Conservation (phyloP, 2,888 invertebrate genomes). For the Taphrorychus bicolor region DNA sequence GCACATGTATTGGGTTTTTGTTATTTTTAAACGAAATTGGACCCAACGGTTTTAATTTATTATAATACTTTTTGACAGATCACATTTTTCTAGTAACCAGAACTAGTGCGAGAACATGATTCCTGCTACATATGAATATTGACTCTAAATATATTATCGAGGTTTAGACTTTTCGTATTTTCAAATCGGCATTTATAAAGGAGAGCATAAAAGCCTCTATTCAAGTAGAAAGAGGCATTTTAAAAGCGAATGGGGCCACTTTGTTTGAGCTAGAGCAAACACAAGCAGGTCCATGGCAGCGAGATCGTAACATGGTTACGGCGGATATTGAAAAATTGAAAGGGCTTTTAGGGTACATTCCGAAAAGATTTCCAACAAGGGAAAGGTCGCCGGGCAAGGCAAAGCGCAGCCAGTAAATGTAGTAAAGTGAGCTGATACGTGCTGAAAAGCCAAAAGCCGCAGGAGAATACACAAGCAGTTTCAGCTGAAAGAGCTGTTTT, state of each 20-base stretch:
- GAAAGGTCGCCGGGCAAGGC: conserved; percentile 45
- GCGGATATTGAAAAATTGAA: conserved; percentile 48
- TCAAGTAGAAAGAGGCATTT: conserved; percentile 38
- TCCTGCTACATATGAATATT: too few species aligned
- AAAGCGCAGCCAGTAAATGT: conserved; percentile 49
- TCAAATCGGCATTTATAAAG: conserved; percentile 26
- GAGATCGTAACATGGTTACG: conserved; percentile 37
- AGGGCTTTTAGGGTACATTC: conserved; percentile 51
- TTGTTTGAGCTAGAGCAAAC: conserved; percentile 36
- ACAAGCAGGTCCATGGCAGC: conserved; percentile 33
- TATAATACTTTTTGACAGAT: too few species aligned
- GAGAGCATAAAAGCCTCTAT: conserved; percentile 36
- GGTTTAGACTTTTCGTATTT: background rate
- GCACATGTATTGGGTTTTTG: background rate
- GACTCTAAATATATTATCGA: background rate
- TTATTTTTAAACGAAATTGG: background rate
- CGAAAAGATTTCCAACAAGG: conserved; percentile 47
- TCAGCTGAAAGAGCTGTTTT: conserved; percentile 58
- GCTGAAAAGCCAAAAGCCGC: conserved; percentile 53
- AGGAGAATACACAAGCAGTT: conserved; percentile 54
- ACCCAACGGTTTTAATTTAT: too few species aligned
- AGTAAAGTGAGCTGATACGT: conserved; percentile 53
- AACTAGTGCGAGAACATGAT: too few species aligned
- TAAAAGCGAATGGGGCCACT: conserved; percentile 40
- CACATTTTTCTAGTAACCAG: too few species aligned